Base-by-base conservation (phyloP, 2,113 vertebrate species). In the Nycticryphes semicollaris region DNA sequence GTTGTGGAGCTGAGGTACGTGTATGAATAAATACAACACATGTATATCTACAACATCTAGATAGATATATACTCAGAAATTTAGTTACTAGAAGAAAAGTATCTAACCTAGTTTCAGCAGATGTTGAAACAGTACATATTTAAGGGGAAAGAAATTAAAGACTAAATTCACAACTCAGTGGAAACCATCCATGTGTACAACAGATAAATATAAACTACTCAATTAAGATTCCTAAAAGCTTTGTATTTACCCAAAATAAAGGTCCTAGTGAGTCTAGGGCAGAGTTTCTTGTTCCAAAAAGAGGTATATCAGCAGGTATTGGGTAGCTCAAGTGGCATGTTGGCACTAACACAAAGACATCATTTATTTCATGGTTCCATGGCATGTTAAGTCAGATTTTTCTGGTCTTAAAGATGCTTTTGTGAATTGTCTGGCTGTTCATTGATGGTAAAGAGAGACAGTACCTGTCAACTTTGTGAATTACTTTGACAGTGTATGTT, bases 401-500 rank as follows among this genome's bases (percentile, higher is more conserved):
- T 54, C 31, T 76, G 41, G 51, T 84, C 54, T 93, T 92, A 90
- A 95, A 95, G 48, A 87, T 62, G 54, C 31, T 82, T 41, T 93
- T 87, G 70, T 56, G 79, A 89, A 75, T 79, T 88, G 39, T 43
- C 50, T 88, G 37, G 66, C 64, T 84, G 51, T 94, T 89, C 57
- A n/a, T 59, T 77, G 28, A 13, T 84, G 59, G 30, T 78, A 51
- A 85, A 91, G 30, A 82, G 60, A 94, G 84, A 91, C 53, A 89
- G 47, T 80, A 53, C 43, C 60, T 90, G 63, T 93, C n/a, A 78
- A 47, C 41, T 54, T 54, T 39, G n/a, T 91, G 83, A 95, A 87
- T 95, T 94, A 73, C 81, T 96, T 96, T 95, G 93, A 76, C 79
- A 80, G 53, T 43, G 47, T 87, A 76, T 43, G 21, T 83, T 31